A percentile compares a stretch with the other conserved stretches of the same genome.
phyloP scores from a whole-genome alignment of 2,888 invertebrate species.

The Xanthia icteritia region DNA sequence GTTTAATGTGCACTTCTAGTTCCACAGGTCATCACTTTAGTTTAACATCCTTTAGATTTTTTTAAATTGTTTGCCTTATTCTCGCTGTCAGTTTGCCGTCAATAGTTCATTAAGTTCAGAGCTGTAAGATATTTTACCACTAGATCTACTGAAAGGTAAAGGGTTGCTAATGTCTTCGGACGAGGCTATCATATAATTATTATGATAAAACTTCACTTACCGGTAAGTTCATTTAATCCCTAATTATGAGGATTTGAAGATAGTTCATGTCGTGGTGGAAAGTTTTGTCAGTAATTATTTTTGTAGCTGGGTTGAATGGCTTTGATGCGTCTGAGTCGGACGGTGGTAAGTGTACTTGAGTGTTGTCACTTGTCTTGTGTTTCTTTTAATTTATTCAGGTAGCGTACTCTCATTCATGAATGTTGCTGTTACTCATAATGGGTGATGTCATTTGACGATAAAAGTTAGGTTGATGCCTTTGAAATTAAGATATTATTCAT shows the following conservation, averaged over 20 bases:
- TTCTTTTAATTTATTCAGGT: conserved; percentile 30
- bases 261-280: background rate
- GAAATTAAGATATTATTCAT: background rate
- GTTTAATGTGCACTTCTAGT: too few relatives aligned
- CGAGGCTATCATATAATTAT: too few relatives aligned
- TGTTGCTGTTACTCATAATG: conserved; percentile 13
- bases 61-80: too few relatives aligned
- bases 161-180: background rate
- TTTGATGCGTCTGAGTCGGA: background rate
- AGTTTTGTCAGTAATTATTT: background rate
- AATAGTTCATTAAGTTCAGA: background rate
- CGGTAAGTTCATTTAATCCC: background rate
- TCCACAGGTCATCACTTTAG: too few relatives aligned
- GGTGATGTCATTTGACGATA: conserved; percentile 19
- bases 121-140: background rate
- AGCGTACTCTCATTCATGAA: conserved; percentile 35
- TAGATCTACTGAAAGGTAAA: background rate
- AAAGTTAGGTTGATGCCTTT: background rate
- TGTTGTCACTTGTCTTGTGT: background rate
- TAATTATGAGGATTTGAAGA: background rate
- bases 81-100: background rate
- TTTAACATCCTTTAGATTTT: too few relatives aligned
- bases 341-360: background rate
- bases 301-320: background rate
- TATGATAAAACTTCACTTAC: background rate